Evolutionary conservation across 1,140 invertebrate genomes (phyloP).

Genomic region (Papilio aristodemus): DNA sequence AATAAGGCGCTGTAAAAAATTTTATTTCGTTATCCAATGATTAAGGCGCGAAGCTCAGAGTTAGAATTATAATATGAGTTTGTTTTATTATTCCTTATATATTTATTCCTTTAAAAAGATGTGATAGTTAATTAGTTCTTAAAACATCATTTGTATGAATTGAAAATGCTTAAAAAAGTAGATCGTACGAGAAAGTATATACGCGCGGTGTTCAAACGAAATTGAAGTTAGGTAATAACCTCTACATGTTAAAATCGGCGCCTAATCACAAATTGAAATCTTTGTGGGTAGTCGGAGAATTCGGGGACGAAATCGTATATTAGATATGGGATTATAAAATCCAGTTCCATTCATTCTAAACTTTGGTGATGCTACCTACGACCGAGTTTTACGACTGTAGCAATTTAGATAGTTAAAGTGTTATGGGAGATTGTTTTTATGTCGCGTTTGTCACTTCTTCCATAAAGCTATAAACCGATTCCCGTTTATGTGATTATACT

Average conservation of each 20-base stretch:
- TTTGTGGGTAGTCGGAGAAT: slow-evolving; percentile 48
- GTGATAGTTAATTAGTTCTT: no score
- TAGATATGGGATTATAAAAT: slow-evolving; percentile 58
- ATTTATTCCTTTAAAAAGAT: no score
- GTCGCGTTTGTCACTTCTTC: slow-evolving; percentile 49
- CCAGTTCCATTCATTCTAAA: slow-evolving; percentile 40
- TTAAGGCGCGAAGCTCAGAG: slow-evolving; percentile 41
- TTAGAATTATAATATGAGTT: slow-evolving; percentile 13
- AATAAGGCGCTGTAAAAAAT: slow-evolving; percentile 56
- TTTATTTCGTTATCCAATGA: slow-evolving; percentile 47
- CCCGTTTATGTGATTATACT: slow-evolving; percentile 36
- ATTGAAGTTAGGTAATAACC: neutral
- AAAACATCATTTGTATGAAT: no score
- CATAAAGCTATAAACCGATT: slow-evolving; percentile 45
- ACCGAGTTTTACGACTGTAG: slow-evolving; percentile 47
- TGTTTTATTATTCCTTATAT: no score
- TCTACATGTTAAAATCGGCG: slow-evolving; percentile 28
- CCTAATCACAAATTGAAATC: slow-evolving; percentile 53
- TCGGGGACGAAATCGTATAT: slow-evolving; percentile 52
- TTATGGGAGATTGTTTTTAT: slow-evolving; percentile 48
- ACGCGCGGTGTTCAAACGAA: neutral
- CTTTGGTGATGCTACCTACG: slow-evolving; percentile 40
- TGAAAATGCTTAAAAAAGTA: no score
- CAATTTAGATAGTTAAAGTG: slow-evolving; percentile 49
- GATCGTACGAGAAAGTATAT: no score